Conservation (phyloP, 2,113 vertebrate species). For the Oxyruncus cristatus region DNA sequence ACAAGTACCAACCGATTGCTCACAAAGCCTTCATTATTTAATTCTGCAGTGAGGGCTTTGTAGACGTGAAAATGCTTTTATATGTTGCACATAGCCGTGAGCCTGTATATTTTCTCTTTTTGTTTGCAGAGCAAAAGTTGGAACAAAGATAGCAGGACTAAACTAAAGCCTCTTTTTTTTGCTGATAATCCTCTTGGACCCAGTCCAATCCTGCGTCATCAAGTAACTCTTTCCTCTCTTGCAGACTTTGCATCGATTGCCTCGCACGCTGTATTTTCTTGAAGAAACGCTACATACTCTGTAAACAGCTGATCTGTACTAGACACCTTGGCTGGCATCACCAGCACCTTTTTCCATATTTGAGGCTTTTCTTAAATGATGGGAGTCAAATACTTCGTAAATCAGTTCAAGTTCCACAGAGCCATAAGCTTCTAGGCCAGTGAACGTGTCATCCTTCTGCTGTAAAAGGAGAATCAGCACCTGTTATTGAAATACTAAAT, state of each 20-base stretch:
- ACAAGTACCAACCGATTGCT: background rate
- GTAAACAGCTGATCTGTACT: background rate
- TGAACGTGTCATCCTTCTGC: background rate
- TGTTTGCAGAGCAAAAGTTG: conserved; percentile 10
- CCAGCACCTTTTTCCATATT: background rate
- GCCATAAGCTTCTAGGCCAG: background rate
- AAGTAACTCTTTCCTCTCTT: conserved; percentile 34
- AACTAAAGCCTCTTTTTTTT: conserved; percentile 20
- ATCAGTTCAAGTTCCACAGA: background rate
- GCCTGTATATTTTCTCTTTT: conserved; percentile 10
- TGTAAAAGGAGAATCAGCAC: background rate
- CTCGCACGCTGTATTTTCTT: background rate
- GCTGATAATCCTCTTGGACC: conserved; percentile 37
- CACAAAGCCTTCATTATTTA: conserved; percentile 47
- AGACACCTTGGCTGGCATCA: background rate
- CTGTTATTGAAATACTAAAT: background rate
- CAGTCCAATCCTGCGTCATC: background rate
- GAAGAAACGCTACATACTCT: background rate
- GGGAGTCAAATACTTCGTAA: background rate
- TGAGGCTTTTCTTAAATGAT: background rate
- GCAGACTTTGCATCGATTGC: background rate
- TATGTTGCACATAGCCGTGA: background rate
- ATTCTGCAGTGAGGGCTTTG: background rate
- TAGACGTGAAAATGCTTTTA: conserved; percentile 18
- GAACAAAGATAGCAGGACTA: conserved; percentile 30